Percentiles rank a stretch among this genome's conserved stretches.
Conservation (phyloP, 2,113 vertebrate species). For the Daphoenositta chrysoptera region DNA sequence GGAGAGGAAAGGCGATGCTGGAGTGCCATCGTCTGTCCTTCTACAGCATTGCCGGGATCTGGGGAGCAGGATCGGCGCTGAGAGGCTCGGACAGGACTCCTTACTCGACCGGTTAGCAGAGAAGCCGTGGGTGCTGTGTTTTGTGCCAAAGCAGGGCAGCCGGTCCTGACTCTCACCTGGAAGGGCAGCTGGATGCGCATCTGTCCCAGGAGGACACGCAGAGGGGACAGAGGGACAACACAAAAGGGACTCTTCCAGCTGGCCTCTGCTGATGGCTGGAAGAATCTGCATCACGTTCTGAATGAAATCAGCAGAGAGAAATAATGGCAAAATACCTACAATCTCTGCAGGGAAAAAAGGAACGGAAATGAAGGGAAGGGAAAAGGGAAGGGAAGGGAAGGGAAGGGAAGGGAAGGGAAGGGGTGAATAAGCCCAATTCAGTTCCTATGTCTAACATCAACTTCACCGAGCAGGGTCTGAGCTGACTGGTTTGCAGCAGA, state of each 20-base stretch:
- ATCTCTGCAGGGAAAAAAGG: fast-evolving
- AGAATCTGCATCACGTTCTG: fast-evolving
- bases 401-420: not conserved
- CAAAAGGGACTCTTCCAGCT: too few relatives aligned
- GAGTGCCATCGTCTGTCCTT: conserved; percentile 20
- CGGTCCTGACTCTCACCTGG: not conserved
- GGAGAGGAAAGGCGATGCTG: not conserved
- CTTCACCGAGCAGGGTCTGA: not conserved
- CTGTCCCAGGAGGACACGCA: not conserved
- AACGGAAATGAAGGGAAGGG: not conserved
- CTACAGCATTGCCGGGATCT: not conserved
- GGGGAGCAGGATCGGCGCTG: not conserved
- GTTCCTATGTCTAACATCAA: not conserved
- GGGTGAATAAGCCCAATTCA: not conserved
- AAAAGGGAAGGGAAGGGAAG: too few relatives aligned
- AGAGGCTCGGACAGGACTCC: fast-evolving
- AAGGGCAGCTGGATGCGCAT: not conserved
- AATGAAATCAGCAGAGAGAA: not conserved
- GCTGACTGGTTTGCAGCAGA: not conserved
- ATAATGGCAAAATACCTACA: not conserved
- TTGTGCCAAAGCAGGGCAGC: not conserved
- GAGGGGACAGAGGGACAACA: not conserved
- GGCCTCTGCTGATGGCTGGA: not conserved
- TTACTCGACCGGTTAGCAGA: fast-evolving
- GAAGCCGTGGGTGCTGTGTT: fast-evolving